Evolutionary conservation across 2,113 vertebrate genomes (phyloP), one percentile per base, ranked within the genome.

Genomic region (Heterotis niloticus): DNA sequence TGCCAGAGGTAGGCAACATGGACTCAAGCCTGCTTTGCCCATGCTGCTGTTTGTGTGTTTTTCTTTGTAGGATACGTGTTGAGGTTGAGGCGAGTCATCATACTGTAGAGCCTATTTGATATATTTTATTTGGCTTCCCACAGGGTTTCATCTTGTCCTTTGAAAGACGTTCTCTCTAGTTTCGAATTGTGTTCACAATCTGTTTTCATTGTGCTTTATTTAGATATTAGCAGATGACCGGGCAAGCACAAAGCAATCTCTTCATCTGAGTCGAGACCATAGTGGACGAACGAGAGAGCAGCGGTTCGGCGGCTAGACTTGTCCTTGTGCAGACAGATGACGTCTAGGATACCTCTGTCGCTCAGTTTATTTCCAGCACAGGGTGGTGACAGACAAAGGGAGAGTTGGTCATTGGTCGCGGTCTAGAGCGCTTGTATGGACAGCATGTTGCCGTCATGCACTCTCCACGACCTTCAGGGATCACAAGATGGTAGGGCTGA

Each of bases 251-350:
- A 71, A 51, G 69, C 16, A 71, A 34, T 71, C 14, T 18, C 52
- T 71, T 51, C 34, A 71, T n/a, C 69, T 51, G 44, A 20, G 44
- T n/a, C 52, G 44, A 70, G 68, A 34, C 29, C 68, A 70, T 70
- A 17, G 29, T 20, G 13, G 69, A 51, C 69, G n/a, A 18, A 18
- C 20, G 1, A 16, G 69, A 71, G 69, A 34, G 69, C 29, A 20
- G 51, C 29, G 23, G 51, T 52, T 51, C n/a, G 10, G 29, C 44
- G 23, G 69, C 44, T 44, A 7, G 34, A 10, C 69, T 52, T 4
- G 29, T 44, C 17, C 44, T 17, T 71, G 17, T 12, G 52, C 18
- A 20, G 12, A 12, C 9, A 71, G 9, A 11, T 71, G 34, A 54
- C 29, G 20, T 51, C 34, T 52, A 34, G 5, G 34, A n/a, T 51